Conservation (phyloP, 2,113 vertebrate genomes). For the Athene cunicularia region DNA sequence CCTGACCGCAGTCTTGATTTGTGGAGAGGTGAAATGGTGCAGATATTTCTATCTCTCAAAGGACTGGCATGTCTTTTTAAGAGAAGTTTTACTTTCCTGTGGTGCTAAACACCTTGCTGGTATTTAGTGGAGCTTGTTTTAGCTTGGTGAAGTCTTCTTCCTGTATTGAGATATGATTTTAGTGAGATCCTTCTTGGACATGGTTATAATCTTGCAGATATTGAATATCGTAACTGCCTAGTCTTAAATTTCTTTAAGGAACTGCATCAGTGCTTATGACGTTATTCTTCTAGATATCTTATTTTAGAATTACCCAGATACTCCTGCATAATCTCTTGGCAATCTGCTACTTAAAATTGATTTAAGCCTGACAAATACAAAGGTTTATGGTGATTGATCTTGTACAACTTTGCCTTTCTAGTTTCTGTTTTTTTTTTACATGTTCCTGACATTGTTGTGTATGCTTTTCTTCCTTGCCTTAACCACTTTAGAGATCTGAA, state of each 20-base stretch:
- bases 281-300: not conserved
- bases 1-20: not conserved
- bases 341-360: not conserved
- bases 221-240: not conserved
- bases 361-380: not conserved
- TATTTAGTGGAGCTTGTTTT: not conserved
- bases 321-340: not conserved
- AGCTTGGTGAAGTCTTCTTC: not conserved
- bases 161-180: not conserved
- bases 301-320: not conserved
- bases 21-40: not conserved
- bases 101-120: not conserved
- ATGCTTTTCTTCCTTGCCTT: not conserved
- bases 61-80: not conserved
- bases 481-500: not conserved
- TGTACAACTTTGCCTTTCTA: not conserved
- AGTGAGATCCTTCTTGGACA: not conserved
- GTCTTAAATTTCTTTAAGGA: not conserved
- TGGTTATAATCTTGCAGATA: not conserved
- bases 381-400: not conserved
- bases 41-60: not conserved
- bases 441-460: not conserved
- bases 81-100: not conserved
- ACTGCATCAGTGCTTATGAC: not conserved
- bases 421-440: not conserved